Evolutionary conservation across 2,797 vertebrate species (phyloP).

Genomic region (Corythornis leucogaster): DNA sequence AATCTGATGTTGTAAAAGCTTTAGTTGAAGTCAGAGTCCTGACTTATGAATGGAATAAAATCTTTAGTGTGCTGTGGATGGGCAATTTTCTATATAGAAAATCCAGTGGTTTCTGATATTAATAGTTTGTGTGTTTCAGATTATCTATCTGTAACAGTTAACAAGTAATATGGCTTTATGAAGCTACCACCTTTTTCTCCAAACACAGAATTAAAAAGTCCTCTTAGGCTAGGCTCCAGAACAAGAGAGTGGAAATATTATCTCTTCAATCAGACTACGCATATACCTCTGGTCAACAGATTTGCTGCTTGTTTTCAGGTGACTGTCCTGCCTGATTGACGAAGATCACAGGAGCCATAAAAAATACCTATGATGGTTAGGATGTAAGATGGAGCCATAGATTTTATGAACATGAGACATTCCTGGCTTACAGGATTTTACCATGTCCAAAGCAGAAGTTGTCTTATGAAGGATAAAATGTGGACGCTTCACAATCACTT

Average conservation of each 20-base stretch:
- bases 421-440: not conserved
- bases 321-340: not conserved
- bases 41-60: constrained; percentile 63
- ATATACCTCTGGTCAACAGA: not conserved
- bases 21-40: constrained; percentile 6
- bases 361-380: not conserved
- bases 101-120: constrained; percentile 1
- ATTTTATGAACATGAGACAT: constrained; percentile 10
- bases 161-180: not conserved
- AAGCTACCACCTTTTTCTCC: not conserved
- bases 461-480: constrained; percentile 32
- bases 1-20: constrained; percentile 21
- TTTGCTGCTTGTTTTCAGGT: not conserved
- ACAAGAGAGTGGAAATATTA: not conserved
- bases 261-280: not conserved
- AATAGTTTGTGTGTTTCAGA: not conserved
- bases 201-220: not conserved
- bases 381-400: not conserved
- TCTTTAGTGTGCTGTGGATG: constrained; percentile 31
- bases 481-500: not conserved
- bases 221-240: not conserved
- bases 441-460: constrained; percentile 8
- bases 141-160: constrained; percentile 28
- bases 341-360: not conserved
- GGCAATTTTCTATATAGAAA: constrained; percentile 31